Evolutionary conservation across 2,113 vertebrate species (phyloP), one percentile per base, ranked within the genome.

Genomic region (Aegypius monachus): DNA sequence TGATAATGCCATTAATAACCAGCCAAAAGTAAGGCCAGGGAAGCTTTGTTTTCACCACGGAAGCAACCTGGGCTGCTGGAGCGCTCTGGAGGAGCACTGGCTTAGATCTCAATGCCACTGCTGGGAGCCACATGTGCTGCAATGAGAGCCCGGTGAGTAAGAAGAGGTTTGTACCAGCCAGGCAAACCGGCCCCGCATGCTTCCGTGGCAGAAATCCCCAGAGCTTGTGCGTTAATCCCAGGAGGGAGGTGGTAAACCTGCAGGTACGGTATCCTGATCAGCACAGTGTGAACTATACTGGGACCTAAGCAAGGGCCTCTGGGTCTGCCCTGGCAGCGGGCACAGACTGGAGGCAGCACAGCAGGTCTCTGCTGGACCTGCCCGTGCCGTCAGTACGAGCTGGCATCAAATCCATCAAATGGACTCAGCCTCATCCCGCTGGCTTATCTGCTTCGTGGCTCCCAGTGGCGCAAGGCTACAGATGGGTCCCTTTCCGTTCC

Each of bases 231-330:
- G 9, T 63, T 22, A 36, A 23, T 25, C 31, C 62, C 22, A 3
- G 16, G 32, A 50, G 48, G 38, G 56, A 17, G 10, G 42, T 5
- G 23, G 14, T 48, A 47, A 14, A 29, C 19, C 48, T 11, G 11
- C 2, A 1, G 89, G 36, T 36, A 11, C 4, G 3, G 6, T 13
- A 26, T 5, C 43, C 79, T 6, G 0, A 5, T 17, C 10, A 15
- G 50, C 21, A 4, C 1, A 16, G 26, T 4, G 16, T 7, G 52
- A 52, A 2, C 32, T 45, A 36, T 5, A 2, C 58, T 18, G 36
- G 21, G n/a, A 53, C 7, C 5, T 1, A 9, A 13, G 43, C 20
- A 56, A 43, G 22, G 53, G 40, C 7, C 7, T 20, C 45, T 5
- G 31, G 48, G 12, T 22, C 66, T 25, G 50, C 32, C 19, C 2